phyloP scores from a whole-genome alignment of 1,140 invertebrate species.

The Diachasma alloeum region DNA sequence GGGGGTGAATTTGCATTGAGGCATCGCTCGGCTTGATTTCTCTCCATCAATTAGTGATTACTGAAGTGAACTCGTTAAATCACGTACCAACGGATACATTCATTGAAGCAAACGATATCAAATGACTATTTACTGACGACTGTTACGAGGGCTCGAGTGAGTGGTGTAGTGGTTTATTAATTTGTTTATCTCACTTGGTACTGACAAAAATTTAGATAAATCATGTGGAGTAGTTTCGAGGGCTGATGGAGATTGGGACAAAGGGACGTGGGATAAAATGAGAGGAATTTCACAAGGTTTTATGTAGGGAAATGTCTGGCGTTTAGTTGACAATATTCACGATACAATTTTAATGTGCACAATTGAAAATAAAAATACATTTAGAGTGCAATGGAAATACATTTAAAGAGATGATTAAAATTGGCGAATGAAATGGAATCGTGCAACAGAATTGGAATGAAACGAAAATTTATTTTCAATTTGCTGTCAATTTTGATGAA shows the following conservation, averaged over 20 bases:
- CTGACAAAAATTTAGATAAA: not conserved
- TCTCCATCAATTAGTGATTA: conserved; percentile 11
- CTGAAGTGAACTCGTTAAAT: conserved; percentile 15
- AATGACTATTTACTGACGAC: conserved; percentile 46
- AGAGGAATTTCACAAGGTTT: not conserved
- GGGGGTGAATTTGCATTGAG: not conserved
- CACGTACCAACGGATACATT: conserved; percentile 27
- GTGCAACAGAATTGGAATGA: too few species aligned
- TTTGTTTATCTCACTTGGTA: conserved; percentile 19
- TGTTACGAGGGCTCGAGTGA: conserved; percentile 19
- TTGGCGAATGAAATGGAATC: too few species aligned
- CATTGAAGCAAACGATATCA: conserved; percentile 40
- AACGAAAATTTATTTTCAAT: too few species aligned
- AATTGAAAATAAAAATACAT: too few species aligned
- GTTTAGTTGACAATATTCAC: too few species aligned
- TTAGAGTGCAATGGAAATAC: too few species aligned
- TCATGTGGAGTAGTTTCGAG: not conserved
- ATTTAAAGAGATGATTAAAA: too few species aligned
- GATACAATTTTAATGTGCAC: too few species aligned
- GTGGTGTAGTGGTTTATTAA: conserved; percentile 4
- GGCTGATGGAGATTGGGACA: not conserved
- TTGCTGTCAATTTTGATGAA: too few species aligned
- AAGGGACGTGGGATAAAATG: not conserved
- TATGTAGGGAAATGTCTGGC: too few species aligned
- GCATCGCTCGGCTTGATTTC: not conserved